phyloP scores from a whole-genome alignment of 2,113 vertebrate genomes.

The Crocuta crocuta region DNA sequence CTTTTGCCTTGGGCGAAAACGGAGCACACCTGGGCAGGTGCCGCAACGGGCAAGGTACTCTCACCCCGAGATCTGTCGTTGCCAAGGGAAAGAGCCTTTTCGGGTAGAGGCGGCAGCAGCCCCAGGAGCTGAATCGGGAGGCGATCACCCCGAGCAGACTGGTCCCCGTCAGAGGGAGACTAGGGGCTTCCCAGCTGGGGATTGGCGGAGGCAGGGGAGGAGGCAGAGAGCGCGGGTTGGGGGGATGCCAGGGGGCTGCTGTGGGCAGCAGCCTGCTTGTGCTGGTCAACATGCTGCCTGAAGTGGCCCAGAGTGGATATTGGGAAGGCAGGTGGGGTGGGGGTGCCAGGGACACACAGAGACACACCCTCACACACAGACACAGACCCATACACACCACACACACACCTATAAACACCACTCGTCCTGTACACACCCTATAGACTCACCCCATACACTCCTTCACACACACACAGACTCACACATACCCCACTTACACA shows the following conservation, averaged over 20 bases:
- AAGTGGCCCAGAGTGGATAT: neutral
- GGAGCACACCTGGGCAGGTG: neutral
- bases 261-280: accelerated
- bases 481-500: neutral
- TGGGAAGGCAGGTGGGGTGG: accelerated
- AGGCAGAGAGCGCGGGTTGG: neutral
- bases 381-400: neutral
- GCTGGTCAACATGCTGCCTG: too few relatives aligned
- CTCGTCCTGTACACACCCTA: neutral
- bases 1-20: neutral
- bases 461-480: neutral
- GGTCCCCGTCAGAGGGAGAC: neutral
- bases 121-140: neutral
- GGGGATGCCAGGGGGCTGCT: accelerated
- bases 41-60: neutral
- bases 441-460: neutral
- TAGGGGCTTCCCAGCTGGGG: neutral
- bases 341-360: neutral
- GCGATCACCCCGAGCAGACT: neutral
- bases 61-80: neutral
- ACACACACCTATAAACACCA: too few relatives aligned
- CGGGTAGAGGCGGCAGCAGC: neutral
- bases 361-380: neutral
- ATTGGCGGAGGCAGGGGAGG: accelerated
- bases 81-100: neutral